Conservation (phyloP, 2,888 invertebrate species). For the Ecliptopera silaceata region DNA sequence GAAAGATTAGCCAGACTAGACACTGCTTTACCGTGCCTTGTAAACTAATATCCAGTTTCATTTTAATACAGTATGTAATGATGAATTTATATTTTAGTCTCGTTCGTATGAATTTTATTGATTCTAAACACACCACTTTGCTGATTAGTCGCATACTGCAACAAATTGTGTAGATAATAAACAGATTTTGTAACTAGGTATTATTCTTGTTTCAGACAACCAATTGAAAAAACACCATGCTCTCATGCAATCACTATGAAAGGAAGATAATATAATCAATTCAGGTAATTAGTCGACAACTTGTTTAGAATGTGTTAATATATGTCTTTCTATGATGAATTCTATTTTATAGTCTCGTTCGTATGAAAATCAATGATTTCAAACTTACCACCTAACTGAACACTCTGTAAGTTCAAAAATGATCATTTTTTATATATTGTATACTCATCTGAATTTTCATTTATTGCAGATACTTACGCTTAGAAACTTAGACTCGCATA, state of each 20-base stretch:
- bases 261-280: too few species aligned
- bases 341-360: slow-evolving; percentile 67
- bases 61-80: slow-evolving; percentile 7
- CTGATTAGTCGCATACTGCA: slow-evolving; percentile 6
- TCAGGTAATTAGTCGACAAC: too few species aligned
- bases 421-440: background rate
- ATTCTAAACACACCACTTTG: slow-evolving; percentile 22
- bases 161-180: background rate
- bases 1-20: too few species aligned
- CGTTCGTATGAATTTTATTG: slow-evolving; percentile 28
- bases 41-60: background rate
- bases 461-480: background rate
- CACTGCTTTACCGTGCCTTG: too few species aligned
- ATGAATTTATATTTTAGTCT: slow-evolving; percentile 36
- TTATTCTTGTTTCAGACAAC: slow-evolving; percentile 2
- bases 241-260: background rate
- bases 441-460: background rate
- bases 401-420: background rate
- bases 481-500: background rate
- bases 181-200: background rate
- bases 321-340: slow-evolving; percentile 54
- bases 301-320: too few species aligned
- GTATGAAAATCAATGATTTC: slow-evolving; percentile 67
- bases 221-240: background rate
- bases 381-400: slow-evolving; percentile 39